Evolutionary conservation across 2,797 vertebrate species (phyloP), one percentile per base, ranked within the genome.

Genomic region (Myiotriccus ornatus): DNA sequence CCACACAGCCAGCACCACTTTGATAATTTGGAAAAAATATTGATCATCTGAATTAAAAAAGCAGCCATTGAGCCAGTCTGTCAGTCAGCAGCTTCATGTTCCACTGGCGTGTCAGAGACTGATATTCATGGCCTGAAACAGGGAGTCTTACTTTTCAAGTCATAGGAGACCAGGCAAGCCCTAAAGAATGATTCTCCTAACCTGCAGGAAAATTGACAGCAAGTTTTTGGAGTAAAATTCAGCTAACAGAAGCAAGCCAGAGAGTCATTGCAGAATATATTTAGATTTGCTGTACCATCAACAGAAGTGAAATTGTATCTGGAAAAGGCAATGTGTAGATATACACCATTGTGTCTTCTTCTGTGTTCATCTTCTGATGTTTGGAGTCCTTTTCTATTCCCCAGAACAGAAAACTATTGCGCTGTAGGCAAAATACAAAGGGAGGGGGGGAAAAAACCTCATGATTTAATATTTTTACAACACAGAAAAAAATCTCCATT

Each of bases 241-340:
- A 82, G 24, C 52, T 70, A 32, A n/a, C 44, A 65, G 34, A 62
- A 67, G 32, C 47, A 64, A 94, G 43, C 50, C 74, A 65, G 78
- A n/a, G 28, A 62, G 43, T 71, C 35, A 24, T 2, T 55, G 27
- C 47, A 63, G 44, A 89, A 25, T 57, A 49, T 14, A 32, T 56
- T 69, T 32, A 69, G 63, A 39, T 30, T 78, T 75, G 30, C 50
- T 78, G 25, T 69, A 14, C 50, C 23, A 32, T 50, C 37, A 49
- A 60, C 65, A 86, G 74, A 85, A 80, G 41, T 71, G 71, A 91
- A 92, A 89, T 53, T 69, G 60, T 88, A 53, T 87, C 85, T 95
- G 82, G 68, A 70, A 91, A 75, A 86, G 49, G 68, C 56, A 47
- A 7, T 24, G 30, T 4, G 2, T 82, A 67, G 70, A 89, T 74